Conservation (phyloP, 2,113 vertebrate species). For the Grus americana region DNA sequence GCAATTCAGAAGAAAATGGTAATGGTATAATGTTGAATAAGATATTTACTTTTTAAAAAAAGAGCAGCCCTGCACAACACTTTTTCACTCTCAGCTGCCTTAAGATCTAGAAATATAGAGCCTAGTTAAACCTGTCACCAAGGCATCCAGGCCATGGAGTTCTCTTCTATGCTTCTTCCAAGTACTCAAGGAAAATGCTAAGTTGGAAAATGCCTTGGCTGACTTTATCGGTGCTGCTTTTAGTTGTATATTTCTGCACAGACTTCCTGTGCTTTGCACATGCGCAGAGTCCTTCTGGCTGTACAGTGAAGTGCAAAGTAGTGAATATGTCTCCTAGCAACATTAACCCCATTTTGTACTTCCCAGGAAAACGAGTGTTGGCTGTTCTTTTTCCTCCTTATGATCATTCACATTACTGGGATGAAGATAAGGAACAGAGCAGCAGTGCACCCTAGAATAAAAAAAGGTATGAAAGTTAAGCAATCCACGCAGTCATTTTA, state of each 20-base stretch:
- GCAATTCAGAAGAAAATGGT: background rate
- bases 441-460: background rate
- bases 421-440: background rate
- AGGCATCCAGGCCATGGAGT: background rate
- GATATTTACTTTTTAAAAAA: background rate
- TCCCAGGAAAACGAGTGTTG: background rate
- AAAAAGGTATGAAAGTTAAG: background rate
- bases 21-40: background rate
- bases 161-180: background rate
- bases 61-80: background rate
- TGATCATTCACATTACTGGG: background rate
- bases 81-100: background rate
- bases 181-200: background rate
- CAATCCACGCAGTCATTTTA: background rate
- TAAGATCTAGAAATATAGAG: background rate
- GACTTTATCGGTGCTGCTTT: background rate
- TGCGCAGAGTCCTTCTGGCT: background rate
- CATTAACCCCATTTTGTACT: background rate
- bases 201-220: background rate
- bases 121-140: background rate
- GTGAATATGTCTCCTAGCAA: background rate
- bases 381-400: background rate
- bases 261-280: background rate
- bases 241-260: background rate
- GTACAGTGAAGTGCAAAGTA: background rate